Conservation (phyloP, 2,888 invertebrate species). For the Drosophila falleni region DNA sequence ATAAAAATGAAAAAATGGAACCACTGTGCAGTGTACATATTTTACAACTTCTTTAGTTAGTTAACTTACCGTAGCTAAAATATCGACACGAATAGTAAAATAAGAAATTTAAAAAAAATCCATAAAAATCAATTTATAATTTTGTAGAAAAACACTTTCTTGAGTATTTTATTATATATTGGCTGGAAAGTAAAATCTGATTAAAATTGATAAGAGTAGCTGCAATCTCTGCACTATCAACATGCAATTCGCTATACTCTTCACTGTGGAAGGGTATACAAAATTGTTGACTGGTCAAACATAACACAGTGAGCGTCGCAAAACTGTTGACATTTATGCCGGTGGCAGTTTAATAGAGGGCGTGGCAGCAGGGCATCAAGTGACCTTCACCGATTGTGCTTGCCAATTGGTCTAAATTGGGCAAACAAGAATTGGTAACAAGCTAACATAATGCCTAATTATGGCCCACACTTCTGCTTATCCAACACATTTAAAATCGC, state of each 20-base stretch:
- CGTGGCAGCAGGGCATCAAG: conserved; percentile 4
- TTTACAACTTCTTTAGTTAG: too few species aligned
- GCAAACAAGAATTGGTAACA: conserved; percentile 54
- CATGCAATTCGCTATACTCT: neutral
- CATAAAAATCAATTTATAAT: too few species aligned
- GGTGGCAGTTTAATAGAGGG: neutral
- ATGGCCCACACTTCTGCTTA: conserved; percentile 19
- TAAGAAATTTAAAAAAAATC: too few species aligned
- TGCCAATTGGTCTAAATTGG: conserved; percentile 7
- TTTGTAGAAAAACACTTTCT: too few species aligned
- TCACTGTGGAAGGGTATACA: neutral
- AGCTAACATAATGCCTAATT: conserved; percentile 39
- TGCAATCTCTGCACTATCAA: neutral
- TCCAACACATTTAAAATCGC: neutral
- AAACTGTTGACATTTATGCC: conserved; percentile 9
- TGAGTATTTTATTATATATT: too few species aligned
- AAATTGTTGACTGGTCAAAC: conserved; percentile 6
- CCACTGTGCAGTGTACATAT: neutral
- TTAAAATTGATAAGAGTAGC: neutral
- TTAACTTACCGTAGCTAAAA: too few species aligned
- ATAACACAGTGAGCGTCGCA: conserved; percentile 2
- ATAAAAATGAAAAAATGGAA: too few species aligned
- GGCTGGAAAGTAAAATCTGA: neutral
- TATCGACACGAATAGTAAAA: too few species aligned
- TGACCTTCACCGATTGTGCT: conserved; percentile 61